A percentile compares a stretch with the other conserved stretches of the same genome.
Evolutionary conservation across 2,888 invertebrate genomes (phyloP).

Genomic region (Protodeltote pygarga): DNA sequence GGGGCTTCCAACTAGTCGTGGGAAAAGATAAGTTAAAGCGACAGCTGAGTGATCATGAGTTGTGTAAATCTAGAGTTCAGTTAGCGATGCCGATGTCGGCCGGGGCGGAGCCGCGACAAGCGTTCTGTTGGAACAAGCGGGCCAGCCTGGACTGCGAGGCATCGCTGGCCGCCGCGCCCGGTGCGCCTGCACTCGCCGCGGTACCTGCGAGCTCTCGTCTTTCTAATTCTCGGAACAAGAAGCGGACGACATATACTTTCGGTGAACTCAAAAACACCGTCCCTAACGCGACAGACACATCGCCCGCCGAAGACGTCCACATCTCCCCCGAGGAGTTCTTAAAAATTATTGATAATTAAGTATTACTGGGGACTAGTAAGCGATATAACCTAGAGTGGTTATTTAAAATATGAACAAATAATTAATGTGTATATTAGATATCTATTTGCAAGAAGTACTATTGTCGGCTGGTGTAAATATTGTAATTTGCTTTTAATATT

Average conservation of each 20-base stretch:
- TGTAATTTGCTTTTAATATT: conserved; percentile 84
- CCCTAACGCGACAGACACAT: conserved; percentile 67
- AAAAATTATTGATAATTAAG: conserved; percentile 76
- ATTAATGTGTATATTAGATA: conserved; percentile 75
- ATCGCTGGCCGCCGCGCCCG: conserved; percentile 50
- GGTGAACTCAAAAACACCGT: conserved; percentile 81
- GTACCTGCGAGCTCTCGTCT: too few species aligned
- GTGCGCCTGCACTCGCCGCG: too few species aligned
- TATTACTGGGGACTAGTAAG: conserved; percentile 48
- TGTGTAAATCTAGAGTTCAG: conserved; percentile 70
- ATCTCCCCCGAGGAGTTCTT: conserved; percentile 77
- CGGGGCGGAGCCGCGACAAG: conserved; percentile 76
- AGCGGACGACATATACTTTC: conserved; percentile 74
- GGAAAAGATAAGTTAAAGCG: conserved; percentile 77
- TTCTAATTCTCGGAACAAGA: conserved; percentile 44
- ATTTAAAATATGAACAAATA: conserved; percentile 63
- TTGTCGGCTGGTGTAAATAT: conserved; percentile 81
- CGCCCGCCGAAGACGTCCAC: conserved; percentile 62
- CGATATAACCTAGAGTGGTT: conserved; percentile 48
- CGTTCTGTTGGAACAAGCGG: conserved; percentile 74
- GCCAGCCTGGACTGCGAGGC: conserved; percentile 71
- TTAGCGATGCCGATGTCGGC: conserved; percentile 83
- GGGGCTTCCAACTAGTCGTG: conserved; percentile 76
- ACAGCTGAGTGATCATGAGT: conserved; percentile 79
- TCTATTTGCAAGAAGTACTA: conserved; percentile 62